Evolutionary conservation across 2,113 vertebrate species (phyloP), one percentile per base, ranked within the genome.

Genomic region (Grammomys surdaster): DNA sequence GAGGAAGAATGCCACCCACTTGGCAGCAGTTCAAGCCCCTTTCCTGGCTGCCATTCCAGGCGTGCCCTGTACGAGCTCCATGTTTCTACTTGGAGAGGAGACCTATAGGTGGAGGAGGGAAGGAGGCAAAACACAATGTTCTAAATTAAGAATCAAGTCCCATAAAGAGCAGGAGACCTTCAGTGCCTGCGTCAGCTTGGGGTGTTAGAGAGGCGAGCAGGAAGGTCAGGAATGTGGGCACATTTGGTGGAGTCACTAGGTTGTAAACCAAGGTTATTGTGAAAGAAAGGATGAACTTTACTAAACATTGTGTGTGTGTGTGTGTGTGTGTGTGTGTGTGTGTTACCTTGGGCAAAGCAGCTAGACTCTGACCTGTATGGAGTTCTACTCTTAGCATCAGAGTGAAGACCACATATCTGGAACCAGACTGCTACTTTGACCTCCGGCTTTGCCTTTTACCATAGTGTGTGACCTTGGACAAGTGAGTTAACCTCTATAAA

Each of bases 1-100:
- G 97, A 97, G 88, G 1, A 88, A 58, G 97, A 98, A 98, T 98
- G 97, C 97, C 81, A 97, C 97, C 91, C 72, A 94, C 87, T 97
- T 89, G 89, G 93, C 8, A 0, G 81, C 77, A 92, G 16, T 17
- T 91, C 77, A 86, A 56, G 60, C 67, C 95, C 58, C 73, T 93
- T 89, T 96, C 86, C 87, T 58, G 77, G 91, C 69, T 81, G 60
- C 54, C 77, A 77, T 95, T 95, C 73, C 87, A 91, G 60, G 40
- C 20, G 22, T 16, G n/a, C 70, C 54, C 91, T 92, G 69, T 89
- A 48, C 33, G 51, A 95, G 63, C 56, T 89, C 54, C 89, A 84
- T 78, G 46, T 89, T 94, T 96, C 95, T 81, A 22, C 89, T 91
- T 88, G 87, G 73, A 97, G 88, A 85, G 82, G 67, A 97, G 92